Evolutionary conservation across 2,113 vertebrate genomes (phyloP).

Genomic region (Pampusana beccarii): DNA sequence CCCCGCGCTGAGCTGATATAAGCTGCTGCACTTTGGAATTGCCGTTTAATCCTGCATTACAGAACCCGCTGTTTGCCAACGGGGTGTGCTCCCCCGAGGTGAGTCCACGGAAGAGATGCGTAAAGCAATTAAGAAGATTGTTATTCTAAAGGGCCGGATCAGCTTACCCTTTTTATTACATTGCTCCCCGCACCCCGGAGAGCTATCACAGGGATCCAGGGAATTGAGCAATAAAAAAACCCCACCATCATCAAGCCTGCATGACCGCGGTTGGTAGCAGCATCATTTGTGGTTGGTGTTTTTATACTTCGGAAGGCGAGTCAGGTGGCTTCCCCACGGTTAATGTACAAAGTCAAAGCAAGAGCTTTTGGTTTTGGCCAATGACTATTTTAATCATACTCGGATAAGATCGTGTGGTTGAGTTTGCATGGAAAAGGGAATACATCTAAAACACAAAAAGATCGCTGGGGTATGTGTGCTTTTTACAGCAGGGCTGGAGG

Average conservation of each 20-base stretch:
- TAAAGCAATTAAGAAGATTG: conserved; percentile 21
- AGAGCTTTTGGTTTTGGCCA: neutral
- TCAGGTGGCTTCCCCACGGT: neutral
- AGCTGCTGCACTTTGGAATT: conserved; percentile 53
- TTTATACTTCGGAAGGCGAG: neutral
- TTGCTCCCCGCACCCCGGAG: neutral
- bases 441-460: neutral
- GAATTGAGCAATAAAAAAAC: neutral
- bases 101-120: neutral
- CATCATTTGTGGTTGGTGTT: neutral
- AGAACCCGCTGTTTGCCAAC: conserved; percentile 51
- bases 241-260: neutral
- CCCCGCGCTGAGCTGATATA: neutral
- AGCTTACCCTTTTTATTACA: conserved; percentile 43
- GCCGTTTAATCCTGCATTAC: neutral
- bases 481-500: neutral
- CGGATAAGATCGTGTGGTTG: neutral
- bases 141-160: neutral
- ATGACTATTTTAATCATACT: neutral
- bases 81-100: conserved; percentile 20
- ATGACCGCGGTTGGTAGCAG: neutral
- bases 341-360: neutral
- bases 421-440: neutral
- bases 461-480: neutral
- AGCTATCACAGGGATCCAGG: neutral